phyloP scores from a whole-genome alignment of 2,888 invertebrate genomes.

The Morpho helenor region DNA sequence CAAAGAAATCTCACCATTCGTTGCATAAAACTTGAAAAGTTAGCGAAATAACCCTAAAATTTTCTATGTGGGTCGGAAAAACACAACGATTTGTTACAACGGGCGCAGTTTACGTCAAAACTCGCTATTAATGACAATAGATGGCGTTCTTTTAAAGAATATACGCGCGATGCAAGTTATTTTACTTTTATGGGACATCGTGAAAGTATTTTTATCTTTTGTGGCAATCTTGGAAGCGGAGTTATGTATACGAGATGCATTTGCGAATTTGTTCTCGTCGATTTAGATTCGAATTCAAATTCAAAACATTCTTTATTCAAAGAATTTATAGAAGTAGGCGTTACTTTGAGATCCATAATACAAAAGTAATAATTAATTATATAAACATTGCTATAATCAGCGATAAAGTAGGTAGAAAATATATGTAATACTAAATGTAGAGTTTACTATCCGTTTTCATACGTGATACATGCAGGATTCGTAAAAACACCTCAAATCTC shows the following conservation, averaged over 20 bases:
- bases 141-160: slow-evolving; percentile 62
- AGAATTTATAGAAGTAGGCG: too few species aligned
- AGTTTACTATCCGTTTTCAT: too few species aligned
- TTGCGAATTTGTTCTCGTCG: too few species aligned
- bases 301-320: too few species aligned
- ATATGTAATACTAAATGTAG: too few species aligned
- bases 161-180: slow-evolving; percentile 33
- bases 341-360: too few species aligned
- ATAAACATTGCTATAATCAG: too few species aligned
- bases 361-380: too few species aligned
- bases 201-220: slow-evolving; percentile 48
- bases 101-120: slow-evolving; percentile 57
- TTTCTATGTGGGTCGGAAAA: slow-evolving; percentile 56
- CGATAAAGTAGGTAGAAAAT: too few species aligned
- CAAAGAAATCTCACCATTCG: slow-evolving; percentile 18
- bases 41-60: slow-evolving; percentile 45
- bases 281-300: too few species aligned
- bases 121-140: slow-evolving; percentile 63
- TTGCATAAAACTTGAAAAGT: slow-evolving; percentile 24
- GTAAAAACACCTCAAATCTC: too few species aligned
- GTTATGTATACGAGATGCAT: slow-evolving; percentile 4
- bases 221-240: slow-evolving; percentile 29
- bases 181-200: slow-evolving; percentile 46
- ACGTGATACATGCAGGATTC: too few species aligned
- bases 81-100: slow-evolving; percentile 48